Conservation (phyloP, 1,140 invertebrate species). For the Heliconius congener region DNA sequence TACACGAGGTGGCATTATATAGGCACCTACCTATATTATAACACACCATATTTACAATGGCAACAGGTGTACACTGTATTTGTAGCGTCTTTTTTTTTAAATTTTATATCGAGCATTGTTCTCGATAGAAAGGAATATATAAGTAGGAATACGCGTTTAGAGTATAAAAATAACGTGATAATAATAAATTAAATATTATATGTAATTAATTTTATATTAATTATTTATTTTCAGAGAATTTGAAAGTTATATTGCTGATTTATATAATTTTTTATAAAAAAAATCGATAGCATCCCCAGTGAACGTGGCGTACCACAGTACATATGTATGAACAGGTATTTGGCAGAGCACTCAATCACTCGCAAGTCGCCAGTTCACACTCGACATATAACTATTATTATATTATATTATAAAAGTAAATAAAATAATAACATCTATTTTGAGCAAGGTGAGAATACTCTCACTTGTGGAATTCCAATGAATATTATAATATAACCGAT, state of each 20-base stretch:
- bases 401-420: not conserved
- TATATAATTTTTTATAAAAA: too few species aligned
- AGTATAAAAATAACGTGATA: too few species aligned
- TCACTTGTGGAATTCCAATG: not conserved
- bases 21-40: not conserved
- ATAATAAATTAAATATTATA: too few species aligned
- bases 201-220: too few species aligned
- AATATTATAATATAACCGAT: not conserved
- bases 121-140: slow-evolving; percentile 28
- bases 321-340: not conserved
- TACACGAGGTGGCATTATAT: not conserved
- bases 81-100: slow-evolving; percentile 49
- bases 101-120: slow-evolving; percentile 52
- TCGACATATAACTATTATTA: not conserved
- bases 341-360: not conserved
- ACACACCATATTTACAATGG: slow-evolving; percentile 7
- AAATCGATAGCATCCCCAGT: not conserved
- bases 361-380: not conserved
- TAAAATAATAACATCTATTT: not conserved
- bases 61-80: slow-evolving; percentile 32
- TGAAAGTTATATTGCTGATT: not conserved
- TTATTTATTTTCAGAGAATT: too few species aligned
- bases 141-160: not conserved
- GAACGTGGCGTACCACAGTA: not conserved
- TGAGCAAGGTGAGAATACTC: not conserved